These are phyloP conservation scores for Agrochola macilenta DNA, from an alignment of 2,888 invertebrate genomes.

Conservation along the genomic window DNA sequence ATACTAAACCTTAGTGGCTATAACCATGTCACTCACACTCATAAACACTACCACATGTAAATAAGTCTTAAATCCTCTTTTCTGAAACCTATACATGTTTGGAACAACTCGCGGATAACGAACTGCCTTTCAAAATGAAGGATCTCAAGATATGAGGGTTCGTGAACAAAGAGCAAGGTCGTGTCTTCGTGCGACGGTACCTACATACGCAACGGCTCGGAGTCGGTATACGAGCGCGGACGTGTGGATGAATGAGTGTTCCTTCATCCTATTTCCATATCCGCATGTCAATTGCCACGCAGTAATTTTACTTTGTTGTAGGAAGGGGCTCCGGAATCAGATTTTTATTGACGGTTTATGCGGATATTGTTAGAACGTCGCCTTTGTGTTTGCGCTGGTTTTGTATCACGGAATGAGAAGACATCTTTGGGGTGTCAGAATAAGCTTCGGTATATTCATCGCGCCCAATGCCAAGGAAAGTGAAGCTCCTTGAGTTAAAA, in stretches of 20 bases:
- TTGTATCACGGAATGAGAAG: neutral
- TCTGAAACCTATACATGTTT: conserved; percentile 31
- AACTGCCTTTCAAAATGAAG: conserved; percentile 59
- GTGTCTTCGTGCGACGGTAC: conserved; percentile 41
- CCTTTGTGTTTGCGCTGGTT: conserved; percentile 34
- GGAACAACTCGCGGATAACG: conserved; percentile 48
- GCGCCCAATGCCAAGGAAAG: neutral
- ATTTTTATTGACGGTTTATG: conserved; percentile 50
- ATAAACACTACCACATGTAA: conserved; percentile 15
- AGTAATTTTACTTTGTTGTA: conserved; percentile 58
- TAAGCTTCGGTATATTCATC: neutral
- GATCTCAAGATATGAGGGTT: conserved; percentile 52
- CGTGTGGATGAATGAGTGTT: conserved; percentile 57
- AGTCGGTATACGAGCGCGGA: conserved; percentile 48
- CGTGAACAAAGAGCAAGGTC: conserved; percentile 60
- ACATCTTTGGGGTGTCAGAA: neutral
- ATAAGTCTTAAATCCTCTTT: conserved; percentile 29
- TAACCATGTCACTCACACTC: neutral
- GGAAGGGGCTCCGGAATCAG: conserved; percentile 37
- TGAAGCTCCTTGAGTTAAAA: neutral
- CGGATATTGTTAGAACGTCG: conserved; percentile 33
- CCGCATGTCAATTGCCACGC: conserved; percentile 57
- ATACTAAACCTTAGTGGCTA: neutral
- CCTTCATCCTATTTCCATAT: conserved; percentile 64
- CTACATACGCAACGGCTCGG: conserved; percentile 24